Evolutionary conservation across 2,113 vertebrate species (phyloP).

Genomic region (Apeltes quadracus): DNA sequence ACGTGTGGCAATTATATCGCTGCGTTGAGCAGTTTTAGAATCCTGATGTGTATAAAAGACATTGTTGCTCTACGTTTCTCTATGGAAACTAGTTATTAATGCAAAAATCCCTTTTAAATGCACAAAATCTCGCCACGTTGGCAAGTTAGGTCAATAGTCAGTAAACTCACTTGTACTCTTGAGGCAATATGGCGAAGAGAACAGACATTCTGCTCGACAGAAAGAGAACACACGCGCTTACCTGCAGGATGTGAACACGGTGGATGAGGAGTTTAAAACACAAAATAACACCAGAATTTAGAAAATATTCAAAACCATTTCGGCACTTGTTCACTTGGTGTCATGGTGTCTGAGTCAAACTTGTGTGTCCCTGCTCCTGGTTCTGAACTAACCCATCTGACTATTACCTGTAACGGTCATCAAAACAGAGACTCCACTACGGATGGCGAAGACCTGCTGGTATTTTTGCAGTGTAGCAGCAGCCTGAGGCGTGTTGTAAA

Average conservation of each 20-base stretch:
- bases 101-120: not conserved
- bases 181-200: not conserved
- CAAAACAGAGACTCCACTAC: not conserved
- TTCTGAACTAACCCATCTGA: not conserved
- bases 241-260: no score
- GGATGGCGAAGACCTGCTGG: no score
- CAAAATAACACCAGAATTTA: not conserved
- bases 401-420: not conserved
- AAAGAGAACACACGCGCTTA: no score
- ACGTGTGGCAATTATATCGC: not conserved
- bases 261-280: not conserved
- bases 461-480: slow-evolving; percentile 7
- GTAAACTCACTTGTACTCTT: not conserved
- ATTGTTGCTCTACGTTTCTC: not conserved
- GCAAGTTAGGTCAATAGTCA: not conserved
- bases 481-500: not conserved
- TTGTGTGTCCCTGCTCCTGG: not conserved
- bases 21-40: not conserved
- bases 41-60: not conserved
- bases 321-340: no score
- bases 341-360: not conserved
- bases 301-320: not conserved
- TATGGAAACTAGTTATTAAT: not conserved
- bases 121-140: not conserved
- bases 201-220: no score